A percentile compares a stretch with the other conserved stretches of the same genome.
phyloP scores from a whole-genome alignment of 2,888 invertebrate species.

The Drosophila anomelani region DNA sequence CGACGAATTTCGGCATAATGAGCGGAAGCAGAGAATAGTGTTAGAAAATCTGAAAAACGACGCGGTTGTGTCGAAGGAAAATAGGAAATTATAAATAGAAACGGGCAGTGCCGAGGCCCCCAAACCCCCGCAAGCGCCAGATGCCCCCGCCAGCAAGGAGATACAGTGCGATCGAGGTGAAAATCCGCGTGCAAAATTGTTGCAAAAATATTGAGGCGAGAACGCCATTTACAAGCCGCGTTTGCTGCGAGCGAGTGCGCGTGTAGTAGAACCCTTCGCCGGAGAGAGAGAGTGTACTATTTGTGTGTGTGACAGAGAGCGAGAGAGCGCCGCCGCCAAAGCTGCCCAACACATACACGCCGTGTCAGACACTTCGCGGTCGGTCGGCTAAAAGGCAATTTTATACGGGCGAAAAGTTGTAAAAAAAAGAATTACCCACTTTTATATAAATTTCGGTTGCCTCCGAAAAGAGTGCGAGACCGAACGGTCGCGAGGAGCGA shows the following conservation, averaged over 20 bases:
- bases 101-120: constrained; percentile 40
- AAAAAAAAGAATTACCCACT: constrained; percentile 62
- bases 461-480: constrained; percentile 41
- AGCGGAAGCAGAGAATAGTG: constrained; percentile 3
- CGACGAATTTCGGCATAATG: constrained; percentile 1
- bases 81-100: constrained; percentile 41
- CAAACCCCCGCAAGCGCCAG: constrained; percentile 18
- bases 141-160: constrained; percentile 11
- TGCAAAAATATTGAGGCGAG: constrained; percentile 68
- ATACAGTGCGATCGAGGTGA: constrained; percentile 52
- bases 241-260: constrained; percentile 45
- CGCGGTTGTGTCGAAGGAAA: constrained; percentile 34
- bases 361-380: constrained; percentile 70
- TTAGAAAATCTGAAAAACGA: constrained; percentile 26
- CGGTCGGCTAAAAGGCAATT: constrained; percentile 75
- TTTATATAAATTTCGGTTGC: constrained; percentile 53
- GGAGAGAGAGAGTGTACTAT: constrained; percentile 43
- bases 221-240: constrained; percentile 67
- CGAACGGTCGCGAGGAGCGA: constrained; percentile 33
- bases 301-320: constrained; percentile 54
- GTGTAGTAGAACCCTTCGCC: constrained; percentile 38
- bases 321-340: constrained; percentile 57
- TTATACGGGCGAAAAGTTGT: constrained; percentile 70
- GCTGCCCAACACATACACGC: constrained; percentile 77
- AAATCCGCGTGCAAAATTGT: constrained; percentile 58